Conservation (phyloP, 1,140 invertebrate genomes). For the Battus philenor region DNA sequence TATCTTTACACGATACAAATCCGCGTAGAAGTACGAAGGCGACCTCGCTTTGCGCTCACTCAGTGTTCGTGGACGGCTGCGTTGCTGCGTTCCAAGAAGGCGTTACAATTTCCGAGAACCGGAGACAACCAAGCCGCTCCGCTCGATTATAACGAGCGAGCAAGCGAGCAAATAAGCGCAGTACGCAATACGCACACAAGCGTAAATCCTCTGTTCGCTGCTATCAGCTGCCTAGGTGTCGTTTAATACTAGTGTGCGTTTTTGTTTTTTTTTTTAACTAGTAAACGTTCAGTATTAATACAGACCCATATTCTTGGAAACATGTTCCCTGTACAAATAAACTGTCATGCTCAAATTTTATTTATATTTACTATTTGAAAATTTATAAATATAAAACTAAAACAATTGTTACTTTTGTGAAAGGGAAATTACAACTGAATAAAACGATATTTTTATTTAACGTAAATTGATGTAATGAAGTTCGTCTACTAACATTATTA, state of each 20-base stretch:
- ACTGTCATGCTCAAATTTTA: no score
- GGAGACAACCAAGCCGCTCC: conserved; percentile 65
- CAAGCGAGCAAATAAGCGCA: conserved; percentile 65
- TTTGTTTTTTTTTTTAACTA: conserved; percentile 31
- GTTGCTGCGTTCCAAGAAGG: conserved; percentile 69
- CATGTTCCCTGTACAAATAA: not conserved
- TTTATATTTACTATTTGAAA: no score
- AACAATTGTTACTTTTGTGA: no score
- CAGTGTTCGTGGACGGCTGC: conserved; percentile 62
- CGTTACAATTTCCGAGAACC: conserved; percentile 73
- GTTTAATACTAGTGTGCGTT: conserved; percentile 23
- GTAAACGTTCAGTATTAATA: conserved; percentile 13
- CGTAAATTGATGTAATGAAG: no score
- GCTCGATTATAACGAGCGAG: conserved; percentile 56
- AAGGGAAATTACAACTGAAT: no score
- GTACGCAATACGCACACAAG: conserved; percentile 61
- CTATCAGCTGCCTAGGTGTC: conserved; percentile 27
- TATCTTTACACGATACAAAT: conserved; percentile 45
- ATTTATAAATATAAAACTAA: no score
- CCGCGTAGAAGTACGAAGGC: conserved; percentile 49
- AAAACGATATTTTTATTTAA: no score
- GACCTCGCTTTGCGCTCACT: conserved; percentile 70
- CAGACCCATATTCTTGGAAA: conserved; percentile 14
- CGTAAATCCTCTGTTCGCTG: conserved; percentile 25
- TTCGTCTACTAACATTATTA: no score